phyloP scores from a whole-genome alignment of 30 jellyfish, hydroid and myxozoan species.

The Euphysa ruthae region DNA sequence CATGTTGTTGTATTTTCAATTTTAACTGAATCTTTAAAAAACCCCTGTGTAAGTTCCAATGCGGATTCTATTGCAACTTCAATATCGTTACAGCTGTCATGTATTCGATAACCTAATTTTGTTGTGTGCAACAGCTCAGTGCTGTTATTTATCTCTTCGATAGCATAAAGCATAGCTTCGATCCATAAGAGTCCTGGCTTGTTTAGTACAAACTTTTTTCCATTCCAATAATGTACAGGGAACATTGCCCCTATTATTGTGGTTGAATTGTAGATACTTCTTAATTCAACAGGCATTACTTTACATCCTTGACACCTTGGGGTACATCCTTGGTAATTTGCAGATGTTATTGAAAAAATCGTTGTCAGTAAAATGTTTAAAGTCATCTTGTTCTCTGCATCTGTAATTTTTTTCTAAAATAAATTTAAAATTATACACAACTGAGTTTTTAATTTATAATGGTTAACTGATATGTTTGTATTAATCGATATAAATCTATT shows the following conservation, averaged over 20 bases:
- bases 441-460: too few species aligned
- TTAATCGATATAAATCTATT: too few species aligned
- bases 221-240: slow-evolving; percentile 69
- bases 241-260: slow-evolving; percentile 66
- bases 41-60: slow-evolving; percentile 49
- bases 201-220: slow-evolving; percentile 40
- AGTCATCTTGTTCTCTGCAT: too few species aligned
- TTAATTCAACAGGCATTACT: not conserved
- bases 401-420: too few species aligned
- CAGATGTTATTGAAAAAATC: too few species aligned
- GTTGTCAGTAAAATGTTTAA: too few species aligned
- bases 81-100: slow-evolving; percentile 82
- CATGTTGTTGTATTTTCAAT: slow-evolving; percentile 28
- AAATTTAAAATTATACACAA: too few species aligned
- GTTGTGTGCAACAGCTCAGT: slow-evolving; percentile 34
- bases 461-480: too few species aligned
- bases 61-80: slow-evolving; percentile 63
- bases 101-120: slow-evolving; percentile 65
- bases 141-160: slow-evolving; percentile 64
- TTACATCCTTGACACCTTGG: not conserved
- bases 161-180: slow-evolving; percentile 83
- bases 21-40: not conserved
- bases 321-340: too few species aligned
- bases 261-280: slow-evolving; percentile 28
- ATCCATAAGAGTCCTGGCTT: slow-evolving; percentile 83